Evolutionary conservation across 2,888 invertebrate genomes (phyloP), one percentile per base, ranked within the genome.

Genomic region (Tipula lateralis): DNA sequence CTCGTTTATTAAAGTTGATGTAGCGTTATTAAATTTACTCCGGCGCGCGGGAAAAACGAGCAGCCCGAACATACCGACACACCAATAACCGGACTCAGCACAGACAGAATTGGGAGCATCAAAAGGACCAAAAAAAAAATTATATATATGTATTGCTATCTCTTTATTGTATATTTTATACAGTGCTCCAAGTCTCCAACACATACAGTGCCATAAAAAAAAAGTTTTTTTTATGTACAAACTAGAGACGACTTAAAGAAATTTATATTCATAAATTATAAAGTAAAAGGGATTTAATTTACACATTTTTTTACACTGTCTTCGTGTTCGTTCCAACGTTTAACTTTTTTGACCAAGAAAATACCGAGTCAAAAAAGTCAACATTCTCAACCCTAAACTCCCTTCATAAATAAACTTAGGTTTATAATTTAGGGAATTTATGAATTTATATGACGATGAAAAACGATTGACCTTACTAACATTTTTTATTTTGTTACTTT

Each of bases 181-280:
- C 66, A 66, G 66, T 66, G 24, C 24, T 3, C 66, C 44, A 44
- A 44, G 16, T 44, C 44, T 0, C n/a, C 4, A n/a, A 16, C n/a
- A 12, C 2, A 24, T 66, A 66, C 66, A 66, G 66, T 66, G 24
- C 24, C 66, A 7, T 0, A 24, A 66, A n/a, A 24, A 66, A 0
- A 66, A 66, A 66, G 24, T 66, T 19, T 66, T 19, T 66, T 66
- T 24, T 66, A 24, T 13, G 44, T 16, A 44, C 16, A 50, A 50
- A 50, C 24, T 66, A 66, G n/a, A n/a, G 66, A 66, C 66, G 66
- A 66, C 66, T 66, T 66, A 66, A 66, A 66, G 66, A 66, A 66
- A 44, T 39, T 12, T 16, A 2, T 36, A 16, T 66, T 7, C 66
- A 66, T 66, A 66, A 66, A 66, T 66, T 66, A 66, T 66, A 66